phyloP scores from a whole-genome alignment of 2,113 vertebrate genomes.

The Anolis carolinensis region DNA sequence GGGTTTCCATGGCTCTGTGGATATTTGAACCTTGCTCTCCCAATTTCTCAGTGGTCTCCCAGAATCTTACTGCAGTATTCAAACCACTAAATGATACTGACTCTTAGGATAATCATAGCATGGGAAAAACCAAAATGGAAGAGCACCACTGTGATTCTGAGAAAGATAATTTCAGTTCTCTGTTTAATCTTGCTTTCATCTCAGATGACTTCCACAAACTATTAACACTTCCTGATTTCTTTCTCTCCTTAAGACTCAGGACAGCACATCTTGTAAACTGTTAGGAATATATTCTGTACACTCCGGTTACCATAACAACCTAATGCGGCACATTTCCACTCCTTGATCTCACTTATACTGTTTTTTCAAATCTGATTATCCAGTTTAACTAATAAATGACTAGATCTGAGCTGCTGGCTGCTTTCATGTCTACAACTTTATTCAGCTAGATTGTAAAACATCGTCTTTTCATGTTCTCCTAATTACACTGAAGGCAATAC shows the following conservation, averaged over 20 bases:
- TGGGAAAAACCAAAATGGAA: too few relatives aligned
- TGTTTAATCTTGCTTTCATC: background rate
- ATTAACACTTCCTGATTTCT: background rate
- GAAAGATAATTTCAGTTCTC: background rate
- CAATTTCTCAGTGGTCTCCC: too few relatives aligned
- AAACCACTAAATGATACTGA: too few relatives aligned
- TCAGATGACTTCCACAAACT: background rate
- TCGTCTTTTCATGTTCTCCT: background rate
- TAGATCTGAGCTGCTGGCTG: slow-evolving; percentile 4
- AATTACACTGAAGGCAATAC: slow-evolving; percentile 11
- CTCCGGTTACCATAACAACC: slow-evolving; percentile 23
- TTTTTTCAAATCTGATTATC: slow-evolving; percentile 25
- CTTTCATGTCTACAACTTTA: slow-evolving; percentile 2
- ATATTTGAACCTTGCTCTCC: too few relatives aligned
- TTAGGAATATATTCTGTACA: background rate
- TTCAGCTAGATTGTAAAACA: background rate
- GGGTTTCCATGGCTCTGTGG: too few relatives aligned
- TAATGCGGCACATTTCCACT: slow-evolving; percentile 16
- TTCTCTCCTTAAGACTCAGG: background rate
- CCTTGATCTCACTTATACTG: slow-evolving; percentile 18
- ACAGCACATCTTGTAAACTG: background rate
- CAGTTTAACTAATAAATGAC: slow-evolving; percentile 11
- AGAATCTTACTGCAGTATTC: too few relatives aligned
- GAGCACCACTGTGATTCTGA: background rate
- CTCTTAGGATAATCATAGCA: too few relatives aligned